Conservation (phyloP, 2,888 invertebrate species). For the Keiferia lycopersicella region DNA sequence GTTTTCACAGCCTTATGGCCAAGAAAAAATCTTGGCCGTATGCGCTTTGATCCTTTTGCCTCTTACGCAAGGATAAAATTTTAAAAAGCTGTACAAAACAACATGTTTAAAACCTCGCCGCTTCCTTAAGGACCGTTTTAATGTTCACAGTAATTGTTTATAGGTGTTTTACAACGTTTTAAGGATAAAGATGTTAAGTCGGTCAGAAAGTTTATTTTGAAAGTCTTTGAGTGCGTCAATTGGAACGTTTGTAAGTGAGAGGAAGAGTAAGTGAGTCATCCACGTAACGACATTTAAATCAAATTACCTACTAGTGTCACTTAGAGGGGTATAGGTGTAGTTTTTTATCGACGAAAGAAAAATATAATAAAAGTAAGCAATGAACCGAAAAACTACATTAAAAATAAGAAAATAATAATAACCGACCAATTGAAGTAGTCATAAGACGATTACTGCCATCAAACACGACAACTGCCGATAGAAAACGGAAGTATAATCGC, state of each 20-base stretch:
- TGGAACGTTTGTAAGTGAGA: background rate
- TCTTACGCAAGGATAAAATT: too few species aligned
- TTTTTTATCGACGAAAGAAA: background rate
- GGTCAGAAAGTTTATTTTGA: conserved; percentile 17
- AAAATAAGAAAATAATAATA: conserved; percentile 24
- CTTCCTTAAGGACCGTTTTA: conserved; percentile 35
- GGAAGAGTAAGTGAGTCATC: background rate
- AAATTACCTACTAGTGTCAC: background rate
- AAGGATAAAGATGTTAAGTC: conserved; percentile 28
- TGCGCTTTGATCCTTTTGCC: background rate
- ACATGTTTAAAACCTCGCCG: conserved; percentile 27
- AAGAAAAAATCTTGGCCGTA: background rate
- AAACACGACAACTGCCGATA: conserved; percentile 42
- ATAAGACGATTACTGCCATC: conserved; percentile 38
- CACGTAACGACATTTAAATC: background rate
- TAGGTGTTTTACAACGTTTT: conserved; percentile 25
- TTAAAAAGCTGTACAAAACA: conserved; percentile 22
- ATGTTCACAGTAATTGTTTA: conserved; percentile 34
- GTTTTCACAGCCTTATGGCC: conserved; percentile 30
- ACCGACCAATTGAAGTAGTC: conserved; percentile 30
- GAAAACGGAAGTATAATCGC: conserved; percentile 63
- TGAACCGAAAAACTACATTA: conserved; percentile 15
- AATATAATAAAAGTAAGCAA: conserved; percentile 17
- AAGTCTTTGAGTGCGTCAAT: conserved; percentile 15
- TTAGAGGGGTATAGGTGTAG: too few species aligned